Evolutionary conservation across 2,888 invertebrate species (phyloP), one percentile per base, ranked within the genome.

Genomic region (Meiosimyza decipiens): DNA sequence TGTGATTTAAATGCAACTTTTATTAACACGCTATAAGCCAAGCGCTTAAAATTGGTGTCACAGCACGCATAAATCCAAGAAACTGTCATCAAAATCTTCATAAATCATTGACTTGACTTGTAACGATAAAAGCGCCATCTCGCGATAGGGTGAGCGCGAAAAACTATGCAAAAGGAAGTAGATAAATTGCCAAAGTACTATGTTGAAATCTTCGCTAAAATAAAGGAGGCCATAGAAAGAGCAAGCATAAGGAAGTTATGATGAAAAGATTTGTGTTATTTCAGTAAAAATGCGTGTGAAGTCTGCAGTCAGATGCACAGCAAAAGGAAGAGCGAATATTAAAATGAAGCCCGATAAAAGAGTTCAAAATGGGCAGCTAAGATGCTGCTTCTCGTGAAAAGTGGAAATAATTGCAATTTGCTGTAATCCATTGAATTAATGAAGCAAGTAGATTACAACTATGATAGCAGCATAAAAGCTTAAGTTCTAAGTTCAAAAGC

Each of bases 361-460:
- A 7, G 13, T 6, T 15, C 12, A 33, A 13, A 33, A n/a, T 52
- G 15, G 2, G 16, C 5, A 6, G 33, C 52, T 40, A 40, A 49
- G 28, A 50, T 28, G 28, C 28, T 3, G 3, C 28, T 28, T 4
- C 28, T 28, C 4, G 28, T 28, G 28, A 68, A 9, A 50, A 57
- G 50, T 57, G 49, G 49, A 57, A 50, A 68, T 68, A 50, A 68
- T 68, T 59, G 68, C 68, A 59, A 68, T 68, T 59, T 68, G 68
- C 15, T 59, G n/a, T 68, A 68, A 59, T 68, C 68, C 68, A 68
- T 68, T 68, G 59, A 59, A 68, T 57, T 68, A 68, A 68, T 59
- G 59, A 50, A 59, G 50, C 50, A 11, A 22, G 15, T 22, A 28
- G 68, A 50, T 57, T 49, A 40, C 40, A 40, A 40, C 40, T 40